Base-by-base conservation (phyloP, 2,888 invertebrate species). In the Laspeyria flexula region DNA sequence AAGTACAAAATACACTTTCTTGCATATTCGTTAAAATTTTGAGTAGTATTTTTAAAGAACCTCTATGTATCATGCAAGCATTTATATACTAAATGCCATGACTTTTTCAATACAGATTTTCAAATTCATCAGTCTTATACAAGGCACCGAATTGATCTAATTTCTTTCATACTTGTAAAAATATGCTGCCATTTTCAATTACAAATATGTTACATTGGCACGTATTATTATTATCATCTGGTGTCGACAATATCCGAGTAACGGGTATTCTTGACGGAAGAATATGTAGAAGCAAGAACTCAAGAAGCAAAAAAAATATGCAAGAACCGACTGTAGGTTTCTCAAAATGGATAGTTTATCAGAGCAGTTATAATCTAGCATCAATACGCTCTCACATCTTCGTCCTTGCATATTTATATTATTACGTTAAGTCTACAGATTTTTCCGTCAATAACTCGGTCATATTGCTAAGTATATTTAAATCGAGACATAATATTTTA, bases 141-240 rank as follows among this genome's bases (percentile, higher is more conserved):
- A 86, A 88, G 89, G 89, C 89, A 89, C 89, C 81, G 70, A 83
- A 79, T 71, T 62, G 55, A 52, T 76, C 65, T 60, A 73, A 79
- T 55, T 78, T 51, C 53, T 60, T 68, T 51, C 76, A 71, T 54
- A 66, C 43, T 60, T 65, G 62, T 65, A 80, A 43, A 70, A 52
- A 62, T 60, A 65, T 34, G 77, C 73, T 76, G 80, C 77, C 75
- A 40, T 67, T 40, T 46, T 43, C 25, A 16, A 37, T 23, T 18
- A 50, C 39, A n/a, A 51, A 33, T 41, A 16, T 12, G 15, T 45
- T 42, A 46, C 46, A 55, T 67, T 69, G 67, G 66, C 67, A 69
- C 70, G 16, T 31, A n/a, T 18, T 25, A 10, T 18, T 25, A 10
- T 45, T 42, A 23, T 15, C 16, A 27, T n/a, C 13, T 27, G 25